These are phyloP conservation scores for Lutraria lutraria DNA, from an alignment of 2,888 invertebrate genomes.

Conservation along the genomic window DNA sequence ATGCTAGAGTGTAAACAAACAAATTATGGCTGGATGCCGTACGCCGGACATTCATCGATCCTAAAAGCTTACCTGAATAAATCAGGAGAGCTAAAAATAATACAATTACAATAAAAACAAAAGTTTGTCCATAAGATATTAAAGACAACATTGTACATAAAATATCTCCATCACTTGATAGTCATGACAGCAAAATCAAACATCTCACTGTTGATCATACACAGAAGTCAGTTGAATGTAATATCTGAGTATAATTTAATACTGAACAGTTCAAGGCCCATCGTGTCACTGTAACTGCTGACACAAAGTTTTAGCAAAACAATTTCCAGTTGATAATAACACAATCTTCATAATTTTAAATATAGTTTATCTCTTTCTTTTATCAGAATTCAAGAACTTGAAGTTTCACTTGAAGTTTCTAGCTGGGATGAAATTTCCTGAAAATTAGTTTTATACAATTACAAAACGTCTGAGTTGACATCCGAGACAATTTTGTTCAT, in stretches of 20 bases:
- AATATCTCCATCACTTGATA: too few relatives aligned
- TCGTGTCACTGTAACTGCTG: not conserved
- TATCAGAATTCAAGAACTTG: not conserved
- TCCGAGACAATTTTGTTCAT: not conserved
- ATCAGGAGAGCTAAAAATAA: too few relatives aligned
- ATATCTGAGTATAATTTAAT: not conserved
- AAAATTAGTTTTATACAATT: not conserved
- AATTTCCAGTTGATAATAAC: not conserved
- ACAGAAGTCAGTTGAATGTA: too few relatives aligned
- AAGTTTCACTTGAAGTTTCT: not conserved
- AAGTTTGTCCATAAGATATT: too few relatives aligned
- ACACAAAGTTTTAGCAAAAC: not conserved
- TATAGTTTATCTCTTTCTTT: not conserved
- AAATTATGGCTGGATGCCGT: too few relatives aligned
- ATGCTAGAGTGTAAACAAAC: too few relatives aligned
- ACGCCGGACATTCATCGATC: too few relatives aligned
- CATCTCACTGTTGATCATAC: too few relatives aligned
- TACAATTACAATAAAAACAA: too few relatives aligned
- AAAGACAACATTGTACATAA: too few relatives aligned
- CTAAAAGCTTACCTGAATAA: too few relatives aligned
- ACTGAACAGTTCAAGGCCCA: not conserved
- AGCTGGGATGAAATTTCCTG: constrained; percentile 3
- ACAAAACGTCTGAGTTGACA: not conserved
- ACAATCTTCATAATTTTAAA: not conserved
- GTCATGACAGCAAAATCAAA: too few relatives aligned